These are phyloP conservation scores for Podargus strigoides DNA, from an alignment of 2,797 vertebrate genomes.

Conservation along the genomic window DNA sequence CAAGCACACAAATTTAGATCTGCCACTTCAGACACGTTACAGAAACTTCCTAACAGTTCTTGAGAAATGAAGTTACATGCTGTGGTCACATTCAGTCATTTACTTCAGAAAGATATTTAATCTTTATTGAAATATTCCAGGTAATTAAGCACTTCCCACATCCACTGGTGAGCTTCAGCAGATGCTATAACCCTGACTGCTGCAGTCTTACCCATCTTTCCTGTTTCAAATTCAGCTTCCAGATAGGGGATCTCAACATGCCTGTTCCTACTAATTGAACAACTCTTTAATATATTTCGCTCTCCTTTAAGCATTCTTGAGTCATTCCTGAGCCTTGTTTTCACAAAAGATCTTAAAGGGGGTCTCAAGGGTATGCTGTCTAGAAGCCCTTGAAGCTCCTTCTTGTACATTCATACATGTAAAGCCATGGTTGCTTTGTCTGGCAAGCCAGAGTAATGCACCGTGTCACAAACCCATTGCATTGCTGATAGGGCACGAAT, in stretches of 20 bases:
- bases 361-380: not conserved
- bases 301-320: not conserved
- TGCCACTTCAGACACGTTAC: not conserved
- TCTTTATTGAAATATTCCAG: not conserved
- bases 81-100: not conserved
- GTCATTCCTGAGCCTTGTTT: not conserved
- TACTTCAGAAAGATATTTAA: not conserved
- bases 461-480: not conserved
- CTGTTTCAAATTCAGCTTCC: not conserved
- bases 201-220: not conserved
- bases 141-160: not conserved
- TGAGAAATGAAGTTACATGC: not conserved
- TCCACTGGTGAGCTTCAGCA: not conserved
- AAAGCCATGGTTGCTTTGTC: not conserved
- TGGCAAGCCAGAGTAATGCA: not conserved
- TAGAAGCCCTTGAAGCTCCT: not conserved
- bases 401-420: not conserved
- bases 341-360: not conserved
- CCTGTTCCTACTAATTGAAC: not conserved
- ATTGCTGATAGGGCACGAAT: not conserved
- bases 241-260: not conserved
- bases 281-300: not conserved
- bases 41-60: not conserved
- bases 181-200: not conserved
- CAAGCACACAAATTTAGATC: not conserved